A percentile compares a stretch with the other conserved stretches of the same genome.
phyloP scores from a whole-genome alignment of 2,113 vertebrate species.

The Esox niger region DNA sequence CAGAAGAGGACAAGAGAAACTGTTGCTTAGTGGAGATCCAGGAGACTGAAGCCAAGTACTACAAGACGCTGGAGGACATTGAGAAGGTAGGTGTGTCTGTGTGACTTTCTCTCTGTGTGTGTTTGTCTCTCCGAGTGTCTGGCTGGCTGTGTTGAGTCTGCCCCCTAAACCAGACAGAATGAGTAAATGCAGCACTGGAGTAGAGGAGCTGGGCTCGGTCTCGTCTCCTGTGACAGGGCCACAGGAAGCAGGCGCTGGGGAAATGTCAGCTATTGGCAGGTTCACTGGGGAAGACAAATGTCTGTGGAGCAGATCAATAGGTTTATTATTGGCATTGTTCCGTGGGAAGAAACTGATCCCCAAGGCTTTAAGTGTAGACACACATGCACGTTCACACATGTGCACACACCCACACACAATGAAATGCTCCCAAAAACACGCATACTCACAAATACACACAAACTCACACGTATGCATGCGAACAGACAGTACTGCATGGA shows the following conservation, averaged over 20 bases:
- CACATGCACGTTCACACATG: conserved; percentile 4
- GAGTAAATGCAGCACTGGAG: no score
- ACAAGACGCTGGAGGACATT: conserved; percentile 94
- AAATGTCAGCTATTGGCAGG: conserved; percentile 57
- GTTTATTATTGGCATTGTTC: conserved; percentile 47
- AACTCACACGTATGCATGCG: background rate
- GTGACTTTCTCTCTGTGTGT: conserved; percentile 27
- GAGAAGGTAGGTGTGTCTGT: conserved; percentile 80
- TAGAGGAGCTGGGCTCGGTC: conserved; percentile 13
- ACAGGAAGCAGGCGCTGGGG: conserved; percentile 32
- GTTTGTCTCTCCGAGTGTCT: background rate
- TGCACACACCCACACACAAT: background rate
- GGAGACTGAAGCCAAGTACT: conserved; percentile 95
- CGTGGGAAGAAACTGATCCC: conserved; percentile 28
- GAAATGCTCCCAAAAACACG: conserved; percentile 10
- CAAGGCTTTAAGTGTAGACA: conserved; percentile 27
- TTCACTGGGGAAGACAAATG: conserved; percentile 53
- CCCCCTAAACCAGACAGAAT: no score
- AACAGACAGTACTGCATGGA: background rate
- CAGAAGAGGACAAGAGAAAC: conserved; percentile 94
- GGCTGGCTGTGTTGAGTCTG: background rate
- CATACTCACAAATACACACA: background rate
- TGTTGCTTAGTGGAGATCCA: conserved; percentile 96
- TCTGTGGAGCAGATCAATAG: conserved; percentile 57
- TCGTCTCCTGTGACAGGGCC: conserved; percentile 10